A percentile compares a stretch with the other conserved stretches of the same genome.
phyloP scores from a whole-genome alignment of 1,140 invertebrate genomes.

The Euwallacea fornicatus region DNA sequence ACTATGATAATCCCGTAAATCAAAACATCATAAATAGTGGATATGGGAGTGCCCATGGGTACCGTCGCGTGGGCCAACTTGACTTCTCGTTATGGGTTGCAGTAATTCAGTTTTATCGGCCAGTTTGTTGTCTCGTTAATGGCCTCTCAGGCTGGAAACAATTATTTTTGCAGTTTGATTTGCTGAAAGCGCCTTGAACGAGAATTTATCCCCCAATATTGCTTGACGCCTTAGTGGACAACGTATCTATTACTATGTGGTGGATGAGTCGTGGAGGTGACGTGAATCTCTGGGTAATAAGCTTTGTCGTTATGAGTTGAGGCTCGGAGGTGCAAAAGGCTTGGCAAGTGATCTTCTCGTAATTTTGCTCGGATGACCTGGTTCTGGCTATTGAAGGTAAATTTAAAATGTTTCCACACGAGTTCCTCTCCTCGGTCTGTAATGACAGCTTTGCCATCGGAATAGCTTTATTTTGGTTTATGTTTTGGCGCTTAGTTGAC shows the following conservation, averaged over 20 bases:
- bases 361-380: no score
- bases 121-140: conserved; percentile 38
- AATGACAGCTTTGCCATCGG: no score
- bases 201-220: conserved; percentile 1
- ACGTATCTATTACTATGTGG: background rate
- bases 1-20: conserved; percentile 33
- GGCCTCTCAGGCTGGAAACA: conserved; percentile 34
- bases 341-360: no score
- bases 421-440: no score
- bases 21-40: conserved; percentile 33
- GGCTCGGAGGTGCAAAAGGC: no score
- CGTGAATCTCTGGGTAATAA: no score
- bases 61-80: conserved; percentile 36
- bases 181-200: conserved; percentile 18
- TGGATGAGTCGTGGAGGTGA: no score
- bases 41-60: conserved; percentile 30
- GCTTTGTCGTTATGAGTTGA: no score
- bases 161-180: conserved; percentile 33
- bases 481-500: no score
- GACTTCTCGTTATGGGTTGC: conserved; percentile 37
- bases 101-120: conserved; percentile 36
- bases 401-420: no score
- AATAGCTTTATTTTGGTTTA: no score
- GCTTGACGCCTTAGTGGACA: background rate
- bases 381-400: no score